phyloP scores from a whole-genome alignment of 2,113 vertebrate genomes.

The Ia io region DNA sequence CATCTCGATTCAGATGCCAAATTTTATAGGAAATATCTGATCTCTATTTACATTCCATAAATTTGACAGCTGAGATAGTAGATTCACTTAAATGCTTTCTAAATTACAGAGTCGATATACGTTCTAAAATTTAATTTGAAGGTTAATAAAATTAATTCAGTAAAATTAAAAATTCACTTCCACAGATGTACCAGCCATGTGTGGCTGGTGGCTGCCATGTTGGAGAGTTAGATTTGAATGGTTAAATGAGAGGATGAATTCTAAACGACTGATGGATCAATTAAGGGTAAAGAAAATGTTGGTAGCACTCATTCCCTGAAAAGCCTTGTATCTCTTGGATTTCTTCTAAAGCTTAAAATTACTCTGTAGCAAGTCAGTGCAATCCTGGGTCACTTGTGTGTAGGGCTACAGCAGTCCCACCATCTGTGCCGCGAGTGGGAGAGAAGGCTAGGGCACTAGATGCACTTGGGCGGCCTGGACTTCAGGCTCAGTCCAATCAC shows the following conservation, averaged over 20 bases:
- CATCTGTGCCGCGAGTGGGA: not conserved
- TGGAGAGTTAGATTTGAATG: not conserved
- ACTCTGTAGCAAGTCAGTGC: not conserved
- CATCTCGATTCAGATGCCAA: not conserved
- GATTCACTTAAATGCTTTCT: not conserved
- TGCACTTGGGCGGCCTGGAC: not conserved
- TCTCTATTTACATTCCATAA: not conserved
- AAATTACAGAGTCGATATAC: not conserved
- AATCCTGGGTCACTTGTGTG: not conserved
- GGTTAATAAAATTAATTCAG: not conserved
- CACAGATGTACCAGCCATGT: not conserved
- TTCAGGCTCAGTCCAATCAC: not conserved
- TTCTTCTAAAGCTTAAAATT: not conserved
- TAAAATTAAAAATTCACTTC: not conserved
- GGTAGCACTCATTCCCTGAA: not conserved
- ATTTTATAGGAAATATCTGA: not conserved
- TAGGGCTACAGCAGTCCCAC: fast-evolving
- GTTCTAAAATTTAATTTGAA: not conserved
- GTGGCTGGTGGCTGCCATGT: not conserved
- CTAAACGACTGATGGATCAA: not conserved
- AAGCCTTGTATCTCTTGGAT: not conserved
- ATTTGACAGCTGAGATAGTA: not conserved
- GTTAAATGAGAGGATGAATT: not conserved
- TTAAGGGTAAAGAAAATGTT: not conserved
- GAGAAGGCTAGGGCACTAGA: not conserved